Evolutionary conservation across 2,113 vertebrate genomes (phyloP), one percentile per base, ranked within the genome.

Genomic region (Halcyon senegalensis): DNA sequence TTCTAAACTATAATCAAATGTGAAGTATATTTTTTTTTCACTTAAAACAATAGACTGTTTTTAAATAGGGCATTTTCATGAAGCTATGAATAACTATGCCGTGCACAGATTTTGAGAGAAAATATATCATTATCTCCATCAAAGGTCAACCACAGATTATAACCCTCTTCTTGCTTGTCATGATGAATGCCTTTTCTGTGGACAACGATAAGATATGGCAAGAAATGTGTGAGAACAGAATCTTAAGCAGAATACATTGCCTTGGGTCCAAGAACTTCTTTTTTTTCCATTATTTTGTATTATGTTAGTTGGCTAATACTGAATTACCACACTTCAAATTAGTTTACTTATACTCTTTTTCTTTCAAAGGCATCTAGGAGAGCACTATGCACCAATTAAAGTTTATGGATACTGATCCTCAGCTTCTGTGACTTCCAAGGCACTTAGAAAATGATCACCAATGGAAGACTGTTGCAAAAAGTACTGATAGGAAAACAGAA

Each of bases 111-210:
- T 93, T 96, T 43, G 86, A 85, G 87, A 97, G 94, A 91, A 95
- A 94, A 94, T 95, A 72, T 97, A 96, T 98, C 83, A 97, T 98
- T 98, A 97, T 97, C 95, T 95, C 91, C 90, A 96, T 97, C 92
- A 97, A 97, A 95, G 94, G 97, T 87, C 94, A 98, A 96, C 97
- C 97, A 44, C 97, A 98, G 96, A 98, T 98, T 98, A 98, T 87
- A 98, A 82, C 81, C 75, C 91, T 96, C 84, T 83, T 97, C 97
- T 94, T 88, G 37, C 50, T 92, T 90, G 67, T 89, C 93, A 77
- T 94, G 95, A 96, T 96, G 95, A 97, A 96, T 94, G 91, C 21
- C 53, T 87, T 92, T 95, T 97, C 92, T 91, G 90, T 75, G 60
- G 76, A 50, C 50, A 79, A 78, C 43, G 93, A 81, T 93, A 92